Conservation (phyloP, 2,888 invertebrate genomes). For the Rotaria sp. region DNA sequence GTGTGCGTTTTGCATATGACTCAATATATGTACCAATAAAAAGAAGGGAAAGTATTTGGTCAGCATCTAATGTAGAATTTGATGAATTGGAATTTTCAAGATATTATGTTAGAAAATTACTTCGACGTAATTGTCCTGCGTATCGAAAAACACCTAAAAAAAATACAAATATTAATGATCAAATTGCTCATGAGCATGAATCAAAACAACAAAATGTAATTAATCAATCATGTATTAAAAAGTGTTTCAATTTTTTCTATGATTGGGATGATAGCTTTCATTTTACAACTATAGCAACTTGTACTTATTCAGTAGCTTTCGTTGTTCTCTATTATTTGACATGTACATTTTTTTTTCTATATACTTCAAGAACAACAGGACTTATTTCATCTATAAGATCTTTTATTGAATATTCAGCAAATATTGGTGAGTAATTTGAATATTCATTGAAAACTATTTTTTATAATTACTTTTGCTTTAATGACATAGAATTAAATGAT, state of each 20-base stretch:
- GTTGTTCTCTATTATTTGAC: not conserved
- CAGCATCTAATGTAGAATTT: not conserved
- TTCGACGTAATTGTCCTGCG: not conserved
- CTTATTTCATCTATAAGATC: too few species aligned
- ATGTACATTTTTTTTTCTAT: not conserved
- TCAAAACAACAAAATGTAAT: not conserved
- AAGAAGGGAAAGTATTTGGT: not conserved
- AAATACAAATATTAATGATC: not conserved
- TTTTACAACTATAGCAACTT: not conserved
- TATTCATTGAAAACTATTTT: too few species aligned
- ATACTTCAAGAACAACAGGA: too few species aligned
- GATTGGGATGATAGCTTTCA: not conserved
- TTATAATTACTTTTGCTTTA: not conserved
- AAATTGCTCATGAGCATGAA: not conserved
- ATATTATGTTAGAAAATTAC: slow-evolving; percentile 24
- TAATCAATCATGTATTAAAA: not conserved
- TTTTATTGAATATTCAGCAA: too few species aligned
- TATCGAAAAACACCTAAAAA: not conserved
- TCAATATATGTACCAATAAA: not conserved
- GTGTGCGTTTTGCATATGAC: not conserved
- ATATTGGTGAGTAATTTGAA: too few species aligned
- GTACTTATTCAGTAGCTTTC: not conserved
- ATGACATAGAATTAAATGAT: too few species aligned
- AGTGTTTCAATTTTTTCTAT: too few species aligned
- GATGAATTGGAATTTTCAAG: not conserved